Base-by-base conservation (phyloP, 2,888 invertebrate species). In the Abscondita cerata region DNA sequence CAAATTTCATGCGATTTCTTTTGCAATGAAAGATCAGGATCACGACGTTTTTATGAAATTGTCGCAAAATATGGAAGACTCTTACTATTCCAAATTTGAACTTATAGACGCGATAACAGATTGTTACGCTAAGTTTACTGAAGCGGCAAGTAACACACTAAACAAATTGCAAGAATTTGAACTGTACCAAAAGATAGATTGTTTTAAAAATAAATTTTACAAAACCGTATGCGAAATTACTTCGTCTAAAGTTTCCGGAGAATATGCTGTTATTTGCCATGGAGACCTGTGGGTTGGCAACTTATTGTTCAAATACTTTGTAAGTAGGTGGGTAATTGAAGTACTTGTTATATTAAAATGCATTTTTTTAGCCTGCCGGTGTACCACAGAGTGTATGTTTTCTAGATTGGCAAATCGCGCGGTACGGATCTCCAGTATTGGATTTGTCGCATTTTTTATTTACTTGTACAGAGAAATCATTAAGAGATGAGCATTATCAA, bases 401-500 rank as follows among this genome's bases (percentile, higher is more conserved):
- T 15, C 46, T 75, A 11, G 75, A 75, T 46, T 75, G 73, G 69
- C 75, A 75, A 62, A 52, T 73, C 11, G 59, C 69, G 5, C 63
- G 70, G 8, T 59, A 65, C 34, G 69, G 69, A 5, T 70, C 73
- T 0, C 74, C 74, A 1, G 75, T 68, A 5, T 57, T 72, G 18
- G 79, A 79, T 58, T 60, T 79, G 48, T 61, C 72, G 1, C 76
- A 78, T 51, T 68, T 76, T 61, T 52, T 79, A n/a, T 77, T 74
- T 59, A 73, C 73, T 8, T 70, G 70, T 51, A 62, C 70, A 19
- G 65, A 68, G 11, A 66, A 67, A 12, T 60, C 71, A 20, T 63
- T 72, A 16, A 64, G 75, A 3, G 48, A 63, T 31, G 36, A 68
- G 52, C 61, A 72, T 48, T 74, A 60, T 25, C 62, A 74, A n/a